A percentile compares a stretch with the other conserved stretches of the same genome.
Evolutionary conservation across 2,113 vertebrate genomes (phyloP).

Genomic region (Notarius lentiginosus): DNA sequence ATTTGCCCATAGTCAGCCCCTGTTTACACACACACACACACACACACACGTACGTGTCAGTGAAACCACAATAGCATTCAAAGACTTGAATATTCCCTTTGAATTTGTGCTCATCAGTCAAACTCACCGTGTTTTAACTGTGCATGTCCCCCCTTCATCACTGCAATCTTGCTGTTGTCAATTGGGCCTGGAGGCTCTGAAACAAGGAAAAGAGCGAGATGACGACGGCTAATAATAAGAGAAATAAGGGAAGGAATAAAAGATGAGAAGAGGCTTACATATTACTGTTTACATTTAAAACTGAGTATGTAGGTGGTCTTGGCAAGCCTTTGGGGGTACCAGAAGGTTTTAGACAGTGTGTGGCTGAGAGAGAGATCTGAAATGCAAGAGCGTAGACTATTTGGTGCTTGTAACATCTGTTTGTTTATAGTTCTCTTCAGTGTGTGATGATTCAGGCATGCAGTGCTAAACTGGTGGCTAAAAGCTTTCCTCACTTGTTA

Average conservation of each 20-base stretch:
- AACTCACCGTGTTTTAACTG: slow-evolving; percentile 92
- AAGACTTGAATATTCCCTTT: neutral
- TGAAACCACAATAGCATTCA: neutral
- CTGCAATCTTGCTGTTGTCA: slow-evolving; percentile 92
- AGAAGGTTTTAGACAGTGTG: slow-evolving; percentile 10
- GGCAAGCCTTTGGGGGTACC: neutral
- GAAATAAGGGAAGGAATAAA: neutral
- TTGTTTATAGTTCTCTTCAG: slow-evolving; percentile 23
- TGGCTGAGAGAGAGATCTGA: neutral
- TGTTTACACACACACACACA: slow-evolving; percentile 52
- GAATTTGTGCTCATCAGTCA: neutral
- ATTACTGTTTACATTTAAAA: slow-evolving; percentile 10
- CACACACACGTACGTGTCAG: neutral
- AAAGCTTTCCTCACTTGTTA: neutral
- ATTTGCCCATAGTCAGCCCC: slow-evolving; percentile 98
- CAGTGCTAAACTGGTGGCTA: neutral
- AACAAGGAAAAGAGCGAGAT: slow-evolving; percentile 8
- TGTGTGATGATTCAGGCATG: slow-evolving; percentile 10
- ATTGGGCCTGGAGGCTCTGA: slow-evolving; percentile 91
- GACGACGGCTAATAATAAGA: neutral
- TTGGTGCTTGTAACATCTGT: neutral
- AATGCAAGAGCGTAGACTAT: neutral
- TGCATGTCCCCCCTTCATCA: slow-evolving; percentile 87
- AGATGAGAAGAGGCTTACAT: neutral
- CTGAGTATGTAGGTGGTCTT: slow-evolving; percentile 13